Percentiles rank a stretch among this genome's conserved stretches.
These are phyloP conservation scores for Enteromius afrohamiltoni DNA, from an alignment of 2,797 vertebrate genomes.

Conservation along the genomic window DNA sequence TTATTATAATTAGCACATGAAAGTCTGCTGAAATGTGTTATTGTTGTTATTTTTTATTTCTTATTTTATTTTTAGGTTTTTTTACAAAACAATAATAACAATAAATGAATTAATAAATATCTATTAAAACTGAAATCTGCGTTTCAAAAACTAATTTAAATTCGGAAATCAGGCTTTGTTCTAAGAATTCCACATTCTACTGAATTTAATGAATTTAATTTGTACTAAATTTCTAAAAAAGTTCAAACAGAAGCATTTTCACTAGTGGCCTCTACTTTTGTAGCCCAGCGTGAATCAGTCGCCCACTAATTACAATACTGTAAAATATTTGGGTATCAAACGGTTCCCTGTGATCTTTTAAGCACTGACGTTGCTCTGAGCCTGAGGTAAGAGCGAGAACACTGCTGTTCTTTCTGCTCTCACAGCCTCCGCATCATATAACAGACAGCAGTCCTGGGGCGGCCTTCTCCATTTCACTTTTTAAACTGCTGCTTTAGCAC, in stretches of 20 bases:
- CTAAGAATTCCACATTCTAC: not conserved
- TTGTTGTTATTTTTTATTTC: not conserved
- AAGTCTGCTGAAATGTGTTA: not conserved
- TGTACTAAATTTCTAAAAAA: not conserved
- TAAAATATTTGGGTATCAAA: not conserved
- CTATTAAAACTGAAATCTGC: not conserved
- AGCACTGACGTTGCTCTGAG: not conserved
- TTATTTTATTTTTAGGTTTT: not conserved
- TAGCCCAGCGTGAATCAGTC: slow-evolving; percentile 1
- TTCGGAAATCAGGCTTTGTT: not conserved
- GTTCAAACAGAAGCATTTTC: not conserved
- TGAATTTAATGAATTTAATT: not conserved
- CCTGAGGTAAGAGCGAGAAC: slow-evolving; percentile 36
- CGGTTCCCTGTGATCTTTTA: not conserved
- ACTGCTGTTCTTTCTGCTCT: slow-evolving; percentile 26
- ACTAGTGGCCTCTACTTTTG: not conserved
- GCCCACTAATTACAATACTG: slow-evolving; percentile 3
- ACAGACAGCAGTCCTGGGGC: slow-evolving; percentile 56
- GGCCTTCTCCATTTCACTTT: slow-evolving; percentile 59
- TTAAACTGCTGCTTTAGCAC: slow-evolving; percentile 58
- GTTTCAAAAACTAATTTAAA: not conserved
- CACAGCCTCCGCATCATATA: slow-evolving; percentile 50
- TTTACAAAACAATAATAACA: not conserved
- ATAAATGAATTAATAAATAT: not conserved
- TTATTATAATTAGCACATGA: not conserved